A percentile compares a stretch with the other conserved stretches of the same genome.
phyloP scores from a whole-genome alignment of 2,888 invertebrate species.

The Andricus quercusramuli region DNA sequence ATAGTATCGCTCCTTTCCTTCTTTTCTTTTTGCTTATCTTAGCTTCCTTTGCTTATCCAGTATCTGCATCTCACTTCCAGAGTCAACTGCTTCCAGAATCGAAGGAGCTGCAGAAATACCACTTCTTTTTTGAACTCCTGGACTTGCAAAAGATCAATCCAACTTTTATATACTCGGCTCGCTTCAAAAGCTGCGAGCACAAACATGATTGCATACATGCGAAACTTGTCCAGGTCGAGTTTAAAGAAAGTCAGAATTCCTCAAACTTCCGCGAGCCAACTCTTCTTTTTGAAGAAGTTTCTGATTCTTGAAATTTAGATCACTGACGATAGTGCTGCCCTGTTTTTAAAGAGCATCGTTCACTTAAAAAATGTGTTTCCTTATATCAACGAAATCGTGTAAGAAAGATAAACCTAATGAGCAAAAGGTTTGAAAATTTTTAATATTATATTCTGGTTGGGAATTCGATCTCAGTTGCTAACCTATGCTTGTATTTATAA shows the following conservation, averaged over 20 bases:
- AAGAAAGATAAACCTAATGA: no score
- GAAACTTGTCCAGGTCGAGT: slow-evolving; percentile 48
- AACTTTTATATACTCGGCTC: slow-evolving; percentile 6
- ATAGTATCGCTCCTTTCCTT: not conserved
- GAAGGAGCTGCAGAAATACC: not conserved
- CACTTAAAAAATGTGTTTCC: no score
- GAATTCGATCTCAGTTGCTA: no score
- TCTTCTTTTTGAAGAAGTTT: slow-evolving; percentile 45
- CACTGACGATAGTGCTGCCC: no score
- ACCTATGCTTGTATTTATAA: no score
- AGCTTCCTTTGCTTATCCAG: not conserved
- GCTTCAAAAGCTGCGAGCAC: slow-evolving; percentile 12
- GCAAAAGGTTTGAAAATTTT: no score
- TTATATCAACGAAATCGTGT: no score
- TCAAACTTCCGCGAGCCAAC: slow-evolving; percentile 36
- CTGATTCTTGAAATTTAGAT: not conserved
- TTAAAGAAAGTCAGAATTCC: slow-evolving; percentile 44
- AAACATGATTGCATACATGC: slow-evolving; percentile 13
- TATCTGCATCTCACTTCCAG: slow-evolving; percentile 19
- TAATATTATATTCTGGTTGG: no score
- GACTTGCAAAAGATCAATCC: slow-evolving; percentile 19
- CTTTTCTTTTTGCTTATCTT: not conserved
- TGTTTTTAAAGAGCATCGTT: no score
- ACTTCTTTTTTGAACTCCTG: slow-evolving; percentile 14
- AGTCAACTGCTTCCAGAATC: slow-evolving; percentile 30